Base-by-base conservation (phyloP, 2,888 invertebrate species). In the Amiota communis region DNA sequence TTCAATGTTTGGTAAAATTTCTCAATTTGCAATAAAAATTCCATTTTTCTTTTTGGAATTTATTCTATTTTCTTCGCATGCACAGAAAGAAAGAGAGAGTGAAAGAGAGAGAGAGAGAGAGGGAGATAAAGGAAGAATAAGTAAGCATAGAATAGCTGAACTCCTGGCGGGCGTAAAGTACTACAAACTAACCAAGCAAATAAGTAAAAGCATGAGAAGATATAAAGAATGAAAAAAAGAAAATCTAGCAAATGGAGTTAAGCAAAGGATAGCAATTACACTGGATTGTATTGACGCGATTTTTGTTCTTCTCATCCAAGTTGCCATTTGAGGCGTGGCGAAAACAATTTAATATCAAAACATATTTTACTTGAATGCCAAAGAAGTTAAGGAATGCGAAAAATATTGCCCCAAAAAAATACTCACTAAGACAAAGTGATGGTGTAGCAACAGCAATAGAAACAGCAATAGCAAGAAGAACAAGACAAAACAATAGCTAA, bases 1-100 rank as follows among this genome's bases (percentile, higher is more conserved):
- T 75, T 77, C 64, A 71, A 69, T 76, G 77, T 79, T 74, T 79
- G 77, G 77, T 85, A 78, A 83, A 85, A 83, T 83, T 83, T 83
- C 82, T 80, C 85, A 83, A 83, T 83, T 83, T 83, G 83, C 85
- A 85, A 83, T 82, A 85, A 83, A 83, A 83, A 85, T 83, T 83
- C 85, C 83, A 79, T 83, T 82, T 78, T 79, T 76, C 81, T 83
- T 83, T 84, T 83, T 76, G 85, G 82, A 84, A 83, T 83, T 83
- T 81, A 80, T 81, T 78, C 79, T 76, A 72, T 75, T 74, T 72
- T 70, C 57, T 47, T 46, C 11, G 46, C 65, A 49, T 51, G 63
- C 48, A 6, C 67, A 48, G 20, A 47, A 4, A 61, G 49, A 23
- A 1, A 23, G 23, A 2, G 23, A 23, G 23, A 3, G 3, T 2